Percentiles rank a stretch among this genome's conserved stretches.
Evolutionary conservation across 2,113 vertebrate species (phyloP).

Genomic region (Cichladusa arquata): DNA sequence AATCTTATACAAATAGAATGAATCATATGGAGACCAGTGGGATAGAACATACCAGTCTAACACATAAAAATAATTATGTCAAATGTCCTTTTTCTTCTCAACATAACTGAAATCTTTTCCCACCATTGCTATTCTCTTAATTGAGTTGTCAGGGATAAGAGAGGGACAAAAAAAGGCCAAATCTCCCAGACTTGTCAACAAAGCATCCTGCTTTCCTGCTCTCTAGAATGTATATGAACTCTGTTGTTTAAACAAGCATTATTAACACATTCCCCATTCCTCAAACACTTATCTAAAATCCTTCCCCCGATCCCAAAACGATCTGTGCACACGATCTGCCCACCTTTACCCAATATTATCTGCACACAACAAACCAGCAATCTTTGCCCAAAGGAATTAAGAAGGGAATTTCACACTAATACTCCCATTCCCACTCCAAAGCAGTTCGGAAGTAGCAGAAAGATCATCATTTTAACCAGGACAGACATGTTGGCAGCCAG

Average conservation of each 20-base stretch:
- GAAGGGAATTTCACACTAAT: not conserved
- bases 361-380: not conserved
- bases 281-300: not conserved
- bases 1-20: not conserved
- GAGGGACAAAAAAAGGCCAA: not conserved
- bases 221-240: not conserved
- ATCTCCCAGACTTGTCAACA: not conserved
- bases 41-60: not conserved
- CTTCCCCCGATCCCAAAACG: not conserved
- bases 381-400: not conserved
- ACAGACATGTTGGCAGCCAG: not conserved
- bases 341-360: not conserved
- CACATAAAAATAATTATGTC: not conserved
- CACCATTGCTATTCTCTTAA: not conserved
- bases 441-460: not conserved
- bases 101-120: not conserved
- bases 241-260: not conserved
- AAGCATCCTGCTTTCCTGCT: not conserved
- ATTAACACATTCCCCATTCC: not conserved
- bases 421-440: not conserved
- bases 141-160: not conserved
- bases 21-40: slow-evolving; percentile 1
- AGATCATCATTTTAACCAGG: not conserved
- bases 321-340: not conserved
- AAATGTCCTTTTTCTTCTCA: not conserved